phyloP scores from a whole-genome alignment of 2,797 vertebrate species.

The Octomys mimax region DNA sequence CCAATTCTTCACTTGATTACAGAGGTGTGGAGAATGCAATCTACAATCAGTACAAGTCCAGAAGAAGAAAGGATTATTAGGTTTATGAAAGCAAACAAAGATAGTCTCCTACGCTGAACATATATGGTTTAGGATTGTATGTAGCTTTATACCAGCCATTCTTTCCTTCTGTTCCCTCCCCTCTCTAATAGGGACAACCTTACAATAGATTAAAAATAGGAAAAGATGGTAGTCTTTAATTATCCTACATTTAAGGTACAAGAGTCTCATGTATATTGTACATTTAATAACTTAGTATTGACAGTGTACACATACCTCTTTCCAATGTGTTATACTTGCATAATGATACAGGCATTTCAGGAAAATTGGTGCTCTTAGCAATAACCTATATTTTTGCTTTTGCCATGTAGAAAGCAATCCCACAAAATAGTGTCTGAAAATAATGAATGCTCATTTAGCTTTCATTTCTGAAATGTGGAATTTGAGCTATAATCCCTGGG shows the following conservation, averaged over 20 bases:
- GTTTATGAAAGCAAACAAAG: background rate
- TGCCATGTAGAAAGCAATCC: background rate
- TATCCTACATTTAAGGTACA: conserved; percentile 7
- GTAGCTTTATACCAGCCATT: background rate
- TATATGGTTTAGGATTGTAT: background rate
- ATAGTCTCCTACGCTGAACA: conserved; percentile 21
- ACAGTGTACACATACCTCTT: background rate
- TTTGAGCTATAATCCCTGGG: background rate
- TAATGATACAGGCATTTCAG: conserved; percentile 24
- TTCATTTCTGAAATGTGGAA: conserved; percentile 7
- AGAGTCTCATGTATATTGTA: conserved; percentile 32
- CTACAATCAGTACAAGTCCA: background rate
- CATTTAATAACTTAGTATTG: conserved; percentile 61
- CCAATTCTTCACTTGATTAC: background rate
- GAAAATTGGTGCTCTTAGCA: conserved; percentile 33
- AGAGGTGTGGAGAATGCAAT: background rate
- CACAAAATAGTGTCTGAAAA: background rate
- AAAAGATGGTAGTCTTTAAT: conserved; percentile 34
- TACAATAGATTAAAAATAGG: background rate
- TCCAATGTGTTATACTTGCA: background rate
- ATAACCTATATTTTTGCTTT: conserved; percentile 49
- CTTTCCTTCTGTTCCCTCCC: background rate
- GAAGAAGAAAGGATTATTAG: conserved; percentile 29
- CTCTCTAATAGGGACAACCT: background rate
- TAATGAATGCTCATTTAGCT: conserved; percentile 16